These are phyloP conservation scores for Mus spretus DNA, from an alignment of 2,797 vertebrate genomes.

Conservation along the genomic window DNA sequence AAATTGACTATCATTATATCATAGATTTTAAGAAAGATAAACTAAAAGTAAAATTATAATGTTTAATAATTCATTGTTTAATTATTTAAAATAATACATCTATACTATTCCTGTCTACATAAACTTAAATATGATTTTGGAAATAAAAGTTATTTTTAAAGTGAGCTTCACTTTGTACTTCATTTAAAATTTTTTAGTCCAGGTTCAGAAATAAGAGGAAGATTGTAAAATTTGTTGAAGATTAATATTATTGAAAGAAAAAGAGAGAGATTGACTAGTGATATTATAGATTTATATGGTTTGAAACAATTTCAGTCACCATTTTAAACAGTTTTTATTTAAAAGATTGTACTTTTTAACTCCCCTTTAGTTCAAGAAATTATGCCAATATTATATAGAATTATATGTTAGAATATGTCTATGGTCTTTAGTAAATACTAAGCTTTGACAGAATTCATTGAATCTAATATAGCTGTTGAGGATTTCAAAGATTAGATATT, in stretches of 20 bases:
- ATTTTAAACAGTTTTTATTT: not conserved
- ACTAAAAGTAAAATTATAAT: not conserved
- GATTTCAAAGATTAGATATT: not conserved
- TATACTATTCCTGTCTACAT: not conserved
- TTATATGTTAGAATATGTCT: not conserved
- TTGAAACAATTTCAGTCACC: not conserved
- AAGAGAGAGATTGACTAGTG: not conserved
- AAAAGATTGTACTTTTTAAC: not conserved
- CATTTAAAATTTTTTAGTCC: not conserved
- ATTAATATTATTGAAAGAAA: not conserved
- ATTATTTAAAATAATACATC: not conserved
- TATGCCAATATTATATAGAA: not conserved
- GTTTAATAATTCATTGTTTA: not conserved
- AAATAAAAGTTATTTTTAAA: not conserved
- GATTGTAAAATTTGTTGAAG: not conserved
- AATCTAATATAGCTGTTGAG: constrained; percentile 69
- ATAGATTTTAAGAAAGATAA: not conserved
- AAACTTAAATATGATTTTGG: not conserved
- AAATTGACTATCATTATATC: not conserved
- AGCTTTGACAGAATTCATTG: constrained; percentile 46
- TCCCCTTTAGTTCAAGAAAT: not conserved
- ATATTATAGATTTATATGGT: not conserved
- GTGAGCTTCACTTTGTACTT: not conserved
- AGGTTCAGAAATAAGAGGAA: not conserved
- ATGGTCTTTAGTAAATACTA: not conserved